Base-by-base conservation (phyloP, 2,888 invertebrate genomes). In the Hipparchia semele region DNA sequence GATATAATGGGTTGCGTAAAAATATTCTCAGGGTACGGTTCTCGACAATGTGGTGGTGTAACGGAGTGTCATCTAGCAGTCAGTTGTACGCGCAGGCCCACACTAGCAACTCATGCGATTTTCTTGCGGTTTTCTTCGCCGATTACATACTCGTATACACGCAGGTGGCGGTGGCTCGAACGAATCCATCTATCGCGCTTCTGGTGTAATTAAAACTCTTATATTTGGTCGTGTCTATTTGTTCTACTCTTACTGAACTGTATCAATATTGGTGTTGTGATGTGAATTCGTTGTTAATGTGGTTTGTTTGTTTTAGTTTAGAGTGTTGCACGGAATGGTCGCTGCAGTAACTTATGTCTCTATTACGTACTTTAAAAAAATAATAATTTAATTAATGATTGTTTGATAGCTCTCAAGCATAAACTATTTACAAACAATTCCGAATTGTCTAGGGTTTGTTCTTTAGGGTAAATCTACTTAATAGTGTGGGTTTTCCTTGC, bases 21-120 rank as follows among this genome's bases (percentile, higher is more conserved):
- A 81, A 83, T 80, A 82, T 84, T 85, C 81, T 81, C 81, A 82
- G 84, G 90, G 90, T 93, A 92, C 92, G 91, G 89, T 88, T 86
- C 86, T 88, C 84, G 88, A 92, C 92, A 92, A 90, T 91, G 90
- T 86, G 85, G 86, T 90, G 90, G 90, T 91, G 92, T 88, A 92
- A 92, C 90, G 87, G 87, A 81, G 83, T 81, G 83, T 79, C 81
- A 81, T 80, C 82, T 81, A 82, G 80, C 82, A 81, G 81, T 84
- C 90, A 91, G 89, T 91, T 88, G 86, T 83, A 85, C 88, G 88
- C 90, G 90, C 83, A 84, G 85, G 84, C 84, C 87, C 86, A 88
- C 83, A 85, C 88, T 87, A 91, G 87, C 87, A 86, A 87, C 90
- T 75, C 70, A 71, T 72, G 76, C 72, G 67, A 73, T 73, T 75